Base-by-base conservation (phyloP, 2,113 vertebrate species). In the Apeltes quadracus region DNA sequence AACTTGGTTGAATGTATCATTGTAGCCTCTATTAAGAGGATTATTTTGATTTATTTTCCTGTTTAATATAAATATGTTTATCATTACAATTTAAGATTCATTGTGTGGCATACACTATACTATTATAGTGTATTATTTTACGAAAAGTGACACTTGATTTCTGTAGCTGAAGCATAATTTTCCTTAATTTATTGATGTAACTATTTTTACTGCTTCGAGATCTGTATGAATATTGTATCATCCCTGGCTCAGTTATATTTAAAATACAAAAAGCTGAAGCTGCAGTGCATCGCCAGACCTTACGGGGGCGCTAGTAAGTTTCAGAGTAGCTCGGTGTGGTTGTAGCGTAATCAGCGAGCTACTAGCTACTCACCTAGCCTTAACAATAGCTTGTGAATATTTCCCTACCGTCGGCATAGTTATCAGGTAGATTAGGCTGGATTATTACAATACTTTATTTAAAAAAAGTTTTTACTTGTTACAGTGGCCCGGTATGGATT, bases 201-300 rank as follows among this genome's bases (percentile, higher is more conserved):
- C 18, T 20, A n/a, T n/a, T 46, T 46, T 46, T n/a, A 1, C 18
- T 20, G 20, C 44, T 5, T 46, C n/a, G 46, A 48, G 46, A 48
- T 46, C 18, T 50, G 20, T 50, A 4, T 51, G 11, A 6, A 50
- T 23, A 23, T 23, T 20, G 46, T 50, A 22, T 50, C n/a, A 50
- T 12, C 48, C 46, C 46, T 22, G 46, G 46, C 22, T 50, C n/a
- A 50, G 20, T 20, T 50, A 22, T 22, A 51, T 46, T 46, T 46
- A 51, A 50, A 15, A 43, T 25, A 43, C 15, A 43, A 25, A 53
- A 51, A 5, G 38, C 10, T 39, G 11, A 41, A 4, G 16, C 29
- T 69, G 53, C 62, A 69, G 23, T 72, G 0, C 48, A n/a, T 18
- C 80, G 38, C 84, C 86, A 25, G n/a, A 46, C 68, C 86, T 16